Base-by-base conservation (phyloP, 2,888 invertebrate species). In the Drosophila suboccidentalis region DNA sequence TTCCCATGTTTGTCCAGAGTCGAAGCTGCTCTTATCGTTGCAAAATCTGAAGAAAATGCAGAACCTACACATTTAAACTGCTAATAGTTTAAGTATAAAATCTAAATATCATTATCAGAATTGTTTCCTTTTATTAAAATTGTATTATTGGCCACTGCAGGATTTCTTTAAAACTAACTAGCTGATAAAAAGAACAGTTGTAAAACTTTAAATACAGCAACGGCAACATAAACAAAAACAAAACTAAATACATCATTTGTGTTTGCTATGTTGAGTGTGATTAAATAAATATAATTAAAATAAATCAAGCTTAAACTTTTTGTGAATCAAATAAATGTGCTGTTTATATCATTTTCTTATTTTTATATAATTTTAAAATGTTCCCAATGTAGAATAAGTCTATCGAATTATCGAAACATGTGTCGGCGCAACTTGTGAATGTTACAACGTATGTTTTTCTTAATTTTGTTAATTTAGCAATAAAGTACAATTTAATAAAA, bases 221-320 rank as follows among this genome's bases (percentile, higher is more conserved):
- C 29, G 36, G 41, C 55, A 66, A 34, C 38, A 58, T n/a, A n/a
- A n/a, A n/a, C n/a, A n/a, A 64, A 70, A 53, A 60, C 34, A 26
- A 60, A 61, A 47, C 43, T 46, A 70, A 72, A 64, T 66, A 74
- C 70, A 82, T 60, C 53, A 74, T 80, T 80, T 87, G 67, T 66
- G 75, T 87, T 82, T 78, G 71, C 84, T 82, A 76, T 75, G 80
- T 87, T 89, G 78, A 72, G 88, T 78, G 86, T 87, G 88, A 85
- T 87, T 87, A 78, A 87, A 87, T 87, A 89, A 84, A 89, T 78
- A 76, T 76, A 61, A 76, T 87, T 87, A 73, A 75, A 88, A 83
- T 74, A 71, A 82, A 80, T 58, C 43, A 57, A 60, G 36, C 29
- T 10, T 44, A 17, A 38, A 50, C 19, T 46, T 51, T 51, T 55